A percentile compares a stretch with the other conserved stretches of the same genome.
Conservation (phyloP, 2,113 vertebrate species). For the Percopsis transmontana region DNA sequence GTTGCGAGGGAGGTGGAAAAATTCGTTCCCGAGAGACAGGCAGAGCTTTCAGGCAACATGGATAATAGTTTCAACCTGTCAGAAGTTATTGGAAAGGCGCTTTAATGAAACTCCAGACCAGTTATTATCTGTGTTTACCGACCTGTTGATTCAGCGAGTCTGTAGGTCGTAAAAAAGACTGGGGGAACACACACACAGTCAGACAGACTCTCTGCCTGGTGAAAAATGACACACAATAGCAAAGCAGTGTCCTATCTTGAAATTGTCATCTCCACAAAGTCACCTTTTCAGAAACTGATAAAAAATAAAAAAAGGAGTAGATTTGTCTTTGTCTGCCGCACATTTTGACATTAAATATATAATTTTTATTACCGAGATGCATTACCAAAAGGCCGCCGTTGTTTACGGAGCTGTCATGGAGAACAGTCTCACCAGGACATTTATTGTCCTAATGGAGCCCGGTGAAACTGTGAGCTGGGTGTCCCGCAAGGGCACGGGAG, state of each 20-base stretch:
- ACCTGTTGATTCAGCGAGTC: slow-evolving; percentile 13
- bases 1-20: slow-evolving; percentile 9
- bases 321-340: neutral
- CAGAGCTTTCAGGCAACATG: neutral
- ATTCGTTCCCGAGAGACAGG: slow-evolving; percentile 19
- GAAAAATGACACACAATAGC: neutral
- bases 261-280: neutral
- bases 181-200: neutral
- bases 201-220: neutral
- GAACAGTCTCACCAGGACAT: slow-evolving; percentile 21
- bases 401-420: slow-evolving; percentile 34
- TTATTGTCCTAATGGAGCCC: slow-evolving; percentile 43
- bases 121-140: slow-evolving; percentile 21
- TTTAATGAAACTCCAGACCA: slow-evolving; percentile 17
- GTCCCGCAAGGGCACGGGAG: slow-evolving; percentile 35
- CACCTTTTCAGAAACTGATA: slow-evolving; percentile 1
- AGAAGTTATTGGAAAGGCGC: neutral
- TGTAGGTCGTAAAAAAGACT: neutral
- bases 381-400: no score
- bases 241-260: neutral
- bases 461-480: slow-evolving; percentile 43
- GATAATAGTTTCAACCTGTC: slow-evolving; percentile 6
- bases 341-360: neutral
- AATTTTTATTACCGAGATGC: neutral
- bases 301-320: neutral